Percentiles rank a stretch among this genome's conserved stretches.
Conservation (phyloP, 2,113 vertebrate genomes). For the Lutjanus erythropterus region DNA sequence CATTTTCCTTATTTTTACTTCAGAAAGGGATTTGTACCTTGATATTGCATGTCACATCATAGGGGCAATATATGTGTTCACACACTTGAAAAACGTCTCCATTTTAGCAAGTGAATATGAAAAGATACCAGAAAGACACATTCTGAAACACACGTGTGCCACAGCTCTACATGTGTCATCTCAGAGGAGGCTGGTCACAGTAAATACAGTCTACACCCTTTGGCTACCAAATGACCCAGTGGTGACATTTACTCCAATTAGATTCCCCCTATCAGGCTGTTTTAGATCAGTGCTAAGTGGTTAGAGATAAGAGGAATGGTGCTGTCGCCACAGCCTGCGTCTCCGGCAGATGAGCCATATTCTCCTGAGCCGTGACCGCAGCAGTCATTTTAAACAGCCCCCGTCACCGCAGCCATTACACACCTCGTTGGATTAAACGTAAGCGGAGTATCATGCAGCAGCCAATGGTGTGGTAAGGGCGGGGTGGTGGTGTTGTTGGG, state of each 20-base stretch:
- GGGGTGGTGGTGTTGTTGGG: conserved; percentile 45
- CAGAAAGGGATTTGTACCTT: too few relatives aligned
- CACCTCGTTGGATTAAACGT: conserved; percentile 66
- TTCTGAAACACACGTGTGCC: background rate
- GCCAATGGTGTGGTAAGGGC: conserved; percentile 44
- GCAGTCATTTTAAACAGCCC: conserved; percentile 56
- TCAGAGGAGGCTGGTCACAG: background rate
- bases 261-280: conserved; percentile 43
- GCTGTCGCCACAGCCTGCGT: conserved; percentile 23
- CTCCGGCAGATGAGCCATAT: conserved; percentile 52
- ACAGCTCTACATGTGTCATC: background rate
- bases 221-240: conserved; percentile 34
- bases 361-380: conserved; percentile 58
- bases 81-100: too few relatives aligned
- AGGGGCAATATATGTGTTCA: background rate
- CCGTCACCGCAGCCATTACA: conserved; percentile 67
- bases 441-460: conserved; percentile 44
- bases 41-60: too few relatives aligned
- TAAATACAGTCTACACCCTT: conserved; percentile 25
- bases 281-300: conserved; percentile 63
- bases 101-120: background rate
- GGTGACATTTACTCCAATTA: conserved; percentile 55
- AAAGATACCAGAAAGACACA: background rate
- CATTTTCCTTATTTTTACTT: too few relatives aligned
- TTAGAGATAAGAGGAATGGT: conserved; percentile 50